Conservation (phyloP, 2,888 invertebrate species). For the Dione juno region DNA sequence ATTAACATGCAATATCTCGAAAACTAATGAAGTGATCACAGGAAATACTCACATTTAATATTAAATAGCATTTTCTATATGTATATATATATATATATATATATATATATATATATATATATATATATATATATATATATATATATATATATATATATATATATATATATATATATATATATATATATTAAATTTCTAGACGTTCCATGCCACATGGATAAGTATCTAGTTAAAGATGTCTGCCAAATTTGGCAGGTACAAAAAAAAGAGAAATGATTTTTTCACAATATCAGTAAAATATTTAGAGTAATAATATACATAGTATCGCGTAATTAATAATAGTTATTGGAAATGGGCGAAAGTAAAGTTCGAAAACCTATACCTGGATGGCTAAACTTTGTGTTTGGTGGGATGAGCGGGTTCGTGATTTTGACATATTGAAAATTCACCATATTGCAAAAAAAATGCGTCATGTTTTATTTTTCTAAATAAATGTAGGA, state of each 20-base stretch:
- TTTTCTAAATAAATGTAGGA: no score
- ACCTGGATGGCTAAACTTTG: constrained; percentile 59
- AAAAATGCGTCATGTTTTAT: no score
- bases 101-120: background rate
- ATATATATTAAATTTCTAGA: background rate
- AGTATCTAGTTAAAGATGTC: background rate
- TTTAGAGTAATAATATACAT: background rate
- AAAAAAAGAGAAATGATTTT: background rate
- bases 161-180: background rate
- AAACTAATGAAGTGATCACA: background rate
- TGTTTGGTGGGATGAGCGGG: constrained; percentile 63
- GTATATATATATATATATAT: background rate
- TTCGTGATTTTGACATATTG: constrained; percentile 51
- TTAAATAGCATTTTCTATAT: no score
- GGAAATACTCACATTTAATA: no score
- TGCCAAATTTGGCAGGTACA: constrained; percentile 13
- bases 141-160: background rate
- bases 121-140: background rate
- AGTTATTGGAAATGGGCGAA: constrained; percentile 41
- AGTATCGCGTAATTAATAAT: background rate
- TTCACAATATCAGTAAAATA: background rate
- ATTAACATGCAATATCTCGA: no score
- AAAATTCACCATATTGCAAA: no score
- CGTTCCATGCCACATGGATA: constrained; percentile 3
- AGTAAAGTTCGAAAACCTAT: constrained; percentile 52